Base-by-base conservation (phyloP, 2,888 invertebrate genomes). In the Agelastica alni region DNA sequence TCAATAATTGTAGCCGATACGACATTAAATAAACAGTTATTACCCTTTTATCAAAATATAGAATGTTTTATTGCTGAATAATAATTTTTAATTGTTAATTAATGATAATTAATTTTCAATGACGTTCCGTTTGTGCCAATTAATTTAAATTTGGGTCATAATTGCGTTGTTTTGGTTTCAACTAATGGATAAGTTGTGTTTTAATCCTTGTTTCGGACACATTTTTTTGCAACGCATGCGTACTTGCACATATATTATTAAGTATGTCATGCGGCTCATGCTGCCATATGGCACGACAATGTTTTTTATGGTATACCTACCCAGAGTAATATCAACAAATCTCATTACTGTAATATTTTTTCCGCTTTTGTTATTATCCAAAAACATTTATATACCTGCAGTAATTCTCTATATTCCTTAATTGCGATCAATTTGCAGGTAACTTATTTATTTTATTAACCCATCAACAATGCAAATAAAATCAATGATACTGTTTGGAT, bases 21-120 rank as follows among this genome's bases (percentile, higher is more conserved):
- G 31, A 14, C 32, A 41, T 49, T 49, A 49, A 48, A 20, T 32
- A 30, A 49, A 49, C 20, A 9, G 20, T 49, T 18, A 41, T 48
- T 30, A 22, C 39, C 37, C 39, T 36, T 39, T 48, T 48, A 48
- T 49, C 32, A 42, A 49, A 49, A 48, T 22, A 12, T 14, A 32
- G 41, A 20, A 4, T 9, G 41, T 41, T 49, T 49, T 49, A 49
- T 49, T 42, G 16, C 32, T 16, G n/a, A 42, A 14, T 42, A 41
- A 49, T 49, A 16, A 41, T 49, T 49, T 46, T 17, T 32, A 49
- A 42, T 49, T 32, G 22, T 16, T 49, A 32, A 49, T 41, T 49
- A 32, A 10, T 16, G 20, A 28, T 39, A 10, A 18, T 41, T 32
- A 42, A 10, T 41, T 18, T 30, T 49, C 9, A 49, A 49, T 49